Percentiles rank a stretch among this genome's conserved stretches.
These are phyloP conservation scores for Mionectes macconnelli DNA, from an alignment of 2,113 vertebrate species.

Conservation along the genomic window DNA sequence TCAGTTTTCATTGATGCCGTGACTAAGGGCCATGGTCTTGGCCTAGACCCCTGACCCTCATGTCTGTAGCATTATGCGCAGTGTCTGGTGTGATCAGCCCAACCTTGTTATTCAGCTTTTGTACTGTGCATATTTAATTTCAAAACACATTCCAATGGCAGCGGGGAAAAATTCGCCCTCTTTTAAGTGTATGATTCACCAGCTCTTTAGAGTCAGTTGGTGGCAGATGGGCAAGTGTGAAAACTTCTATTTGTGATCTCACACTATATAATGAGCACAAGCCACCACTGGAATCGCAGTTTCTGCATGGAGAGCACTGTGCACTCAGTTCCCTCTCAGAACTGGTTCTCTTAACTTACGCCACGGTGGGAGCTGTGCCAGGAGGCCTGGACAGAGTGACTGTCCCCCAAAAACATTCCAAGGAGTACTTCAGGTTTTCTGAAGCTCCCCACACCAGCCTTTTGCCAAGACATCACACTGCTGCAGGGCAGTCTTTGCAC, in stretches of 20 bases:
- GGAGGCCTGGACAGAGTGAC: background rate
- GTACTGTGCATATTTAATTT: conserved; percentile 68
- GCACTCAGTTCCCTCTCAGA: background rate
- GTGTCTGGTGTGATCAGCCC: conserved; percentile 60
- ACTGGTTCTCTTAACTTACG: background rate
- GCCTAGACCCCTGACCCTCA: conserved; percentile 59
- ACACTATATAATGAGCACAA: conserved; percentile 75
- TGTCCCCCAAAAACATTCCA: background rate
- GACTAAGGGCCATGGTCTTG: conserved; percentile 55
- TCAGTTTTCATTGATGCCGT: conserved; percentile 63
- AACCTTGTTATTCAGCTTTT: conserved; percentile 69
- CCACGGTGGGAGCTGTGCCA: background rate
- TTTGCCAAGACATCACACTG: background rate
- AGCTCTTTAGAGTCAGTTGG: conserved; percentile 75
- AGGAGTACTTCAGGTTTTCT: background rate
- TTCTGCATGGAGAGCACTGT: conserved; percentile 41
- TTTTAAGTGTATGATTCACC: conserved; percentile 72
- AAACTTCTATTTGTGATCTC: conserved; percentile 78
- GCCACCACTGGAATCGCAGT: conserved; percentile 65
- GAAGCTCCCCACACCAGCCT: background rate
- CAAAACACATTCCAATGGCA: conserved; percentile 71
- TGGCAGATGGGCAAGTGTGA: conserved; percentile 77
- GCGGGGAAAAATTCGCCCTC: conserved; percentile 56
- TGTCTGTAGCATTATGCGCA: conserved; percentile 68
- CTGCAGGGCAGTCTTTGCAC: background rate